phyloP scores from a whole-genome alignment of 2,113 vertebrate genomes.

The Sminthopsis crassicaudata region DNA sequence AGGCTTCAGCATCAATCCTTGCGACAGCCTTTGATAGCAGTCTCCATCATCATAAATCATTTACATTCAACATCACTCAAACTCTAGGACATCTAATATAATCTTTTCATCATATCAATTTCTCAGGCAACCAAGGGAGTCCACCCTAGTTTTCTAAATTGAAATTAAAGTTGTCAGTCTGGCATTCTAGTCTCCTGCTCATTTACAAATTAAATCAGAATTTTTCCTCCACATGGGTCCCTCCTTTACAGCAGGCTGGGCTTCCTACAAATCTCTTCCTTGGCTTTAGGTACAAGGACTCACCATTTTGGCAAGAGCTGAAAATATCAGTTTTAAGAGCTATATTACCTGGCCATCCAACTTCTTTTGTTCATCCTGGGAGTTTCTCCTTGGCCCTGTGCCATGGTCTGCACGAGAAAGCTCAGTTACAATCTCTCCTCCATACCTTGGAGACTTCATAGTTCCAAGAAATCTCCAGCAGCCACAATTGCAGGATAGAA shows the following conservation, averaged over 20 bases:
- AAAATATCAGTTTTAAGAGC: not conserved
- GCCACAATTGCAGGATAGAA: not conserved
- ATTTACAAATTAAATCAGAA: not conserved
- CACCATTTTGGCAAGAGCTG: not conserved
- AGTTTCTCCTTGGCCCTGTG: not conserved
- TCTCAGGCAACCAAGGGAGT: not conserved
- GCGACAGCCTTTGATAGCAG: not conserved
- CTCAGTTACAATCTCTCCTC: not conserved
- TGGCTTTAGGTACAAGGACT: not conserved
- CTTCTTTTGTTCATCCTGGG: not conserved
- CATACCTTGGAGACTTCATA: not conserved
- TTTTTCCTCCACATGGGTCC: not conserved
- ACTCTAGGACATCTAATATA: not conserved
- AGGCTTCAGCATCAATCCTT: not conserved
- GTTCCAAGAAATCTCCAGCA: not conserved
- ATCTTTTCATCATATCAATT: not conserved
- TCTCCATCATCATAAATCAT: not conserved
- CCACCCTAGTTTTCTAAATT: not conserved
- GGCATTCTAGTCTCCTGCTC: not conserved
- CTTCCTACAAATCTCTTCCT: not conserved
- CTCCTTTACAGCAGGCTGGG: not conserved
- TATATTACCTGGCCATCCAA: not conserved
- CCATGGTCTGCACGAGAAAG: not conserved
- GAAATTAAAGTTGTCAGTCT: not conserved
- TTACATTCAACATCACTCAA: not conserved